phyloP scores from a whole-genome alignment of 2,888 invertebrate genomes.

The Netelia virgata region DNA sequence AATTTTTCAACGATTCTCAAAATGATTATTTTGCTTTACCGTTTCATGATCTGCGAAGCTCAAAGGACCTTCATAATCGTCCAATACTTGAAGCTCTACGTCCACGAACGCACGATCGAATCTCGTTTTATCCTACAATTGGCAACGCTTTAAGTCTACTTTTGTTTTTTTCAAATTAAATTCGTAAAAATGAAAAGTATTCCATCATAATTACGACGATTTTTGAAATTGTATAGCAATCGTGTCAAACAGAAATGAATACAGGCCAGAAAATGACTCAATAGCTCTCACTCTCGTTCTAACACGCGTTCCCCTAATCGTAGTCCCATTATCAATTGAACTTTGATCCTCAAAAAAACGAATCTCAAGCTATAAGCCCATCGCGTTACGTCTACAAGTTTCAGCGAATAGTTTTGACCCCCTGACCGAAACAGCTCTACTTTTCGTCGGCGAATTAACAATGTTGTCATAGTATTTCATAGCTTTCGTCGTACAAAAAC shows the following conservation, averaged over 20 bases:
- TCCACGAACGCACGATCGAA: constrained; percentile 76
- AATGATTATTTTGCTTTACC: constrained; percentile 72
- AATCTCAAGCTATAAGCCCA: constrained; percentile 50
- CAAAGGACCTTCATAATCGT: constrained; percentile 66
- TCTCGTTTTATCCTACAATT: constrained; percentile 76
- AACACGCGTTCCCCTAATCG: constrained; percentile 49
- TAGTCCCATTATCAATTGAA: constrained; percentile 76
- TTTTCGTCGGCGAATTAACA: background rate
- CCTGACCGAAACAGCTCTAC: background rate
- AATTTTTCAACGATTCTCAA: background rate
- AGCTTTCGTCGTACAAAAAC: background rate
- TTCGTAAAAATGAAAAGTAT: background rate
- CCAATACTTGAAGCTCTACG: constrained; percentile 24
- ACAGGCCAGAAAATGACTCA: constrained; percentile 28
- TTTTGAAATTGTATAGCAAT: background rate
- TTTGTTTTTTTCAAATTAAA: background rate
- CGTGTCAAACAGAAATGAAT: constrained; percentile 2
- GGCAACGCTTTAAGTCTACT: background rate
- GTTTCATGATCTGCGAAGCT: constrained; percentile 78
- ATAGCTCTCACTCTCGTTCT: constrained; percentile 15
- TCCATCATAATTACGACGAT: constrained; percentile 9
- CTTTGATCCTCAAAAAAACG: constrained; percentile 74
- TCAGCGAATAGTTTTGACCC: constrained; percentile 49
- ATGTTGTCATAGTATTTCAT: constrained; percentile 14
- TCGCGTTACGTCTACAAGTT: constrained; percentile 53